Conservation (phyloP, 2,113 vertebrate genomes). For the Tychaedon coryphoeus region DNA sequence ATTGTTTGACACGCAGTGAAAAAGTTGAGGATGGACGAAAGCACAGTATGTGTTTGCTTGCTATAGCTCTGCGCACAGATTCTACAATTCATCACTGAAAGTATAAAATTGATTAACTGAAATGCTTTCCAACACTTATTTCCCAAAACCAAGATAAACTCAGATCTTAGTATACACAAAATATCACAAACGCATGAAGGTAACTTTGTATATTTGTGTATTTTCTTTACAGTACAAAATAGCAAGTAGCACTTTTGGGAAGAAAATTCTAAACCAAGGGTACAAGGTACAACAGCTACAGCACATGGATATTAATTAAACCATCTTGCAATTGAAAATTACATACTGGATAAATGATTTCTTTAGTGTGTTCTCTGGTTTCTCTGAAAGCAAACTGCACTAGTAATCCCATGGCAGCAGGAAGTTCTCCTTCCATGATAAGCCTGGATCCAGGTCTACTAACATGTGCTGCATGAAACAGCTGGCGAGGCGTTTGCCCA, state of each 20-base stretch:
- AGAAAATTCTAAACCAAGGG: not conserved
- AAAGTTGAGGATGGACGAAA: not conserved
- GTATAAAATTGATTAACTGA: not conserved
- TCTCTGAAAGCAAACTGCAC: conserved; percentile 97
- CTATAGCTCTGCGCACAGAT: not conserved
- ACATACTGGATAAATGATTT: conserved; percentile 86
- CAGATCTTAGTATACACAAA: not conserved
- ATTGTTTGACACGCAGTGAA: not conserved
- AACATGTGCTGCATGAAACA: conserved; percentile 86
- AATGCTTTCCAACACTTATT: not conserved
- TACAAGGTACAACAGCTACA: not conserved
- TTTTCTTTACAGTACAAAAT: not conserved
- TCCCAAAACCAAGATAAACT: not conserved
- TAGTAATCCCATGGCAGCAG: conserved; percentile 91
- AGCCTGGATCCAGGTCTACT: conserved; percentile 84
- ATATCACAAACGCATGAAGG: not conserved
- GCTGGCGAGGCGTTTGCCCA: conserved; percentile 93
- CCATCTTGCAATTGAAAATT: not conserved
- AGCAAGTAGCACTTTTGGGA: not conserved
- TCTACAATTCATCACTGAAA: not conserved
- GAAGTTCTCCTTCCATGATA: conserved; percentile 90
- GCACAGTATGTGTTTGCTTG: not conserved
- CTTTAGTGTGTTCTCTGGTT: conserved; percentile 85
- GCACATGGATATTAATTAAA: not conserved
- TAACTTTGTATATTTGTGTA: not conserved